Evolutionary conservation across 2,888 invertebrate species (phyloP).

Genomic region (Chalcis sispes): DNA sequence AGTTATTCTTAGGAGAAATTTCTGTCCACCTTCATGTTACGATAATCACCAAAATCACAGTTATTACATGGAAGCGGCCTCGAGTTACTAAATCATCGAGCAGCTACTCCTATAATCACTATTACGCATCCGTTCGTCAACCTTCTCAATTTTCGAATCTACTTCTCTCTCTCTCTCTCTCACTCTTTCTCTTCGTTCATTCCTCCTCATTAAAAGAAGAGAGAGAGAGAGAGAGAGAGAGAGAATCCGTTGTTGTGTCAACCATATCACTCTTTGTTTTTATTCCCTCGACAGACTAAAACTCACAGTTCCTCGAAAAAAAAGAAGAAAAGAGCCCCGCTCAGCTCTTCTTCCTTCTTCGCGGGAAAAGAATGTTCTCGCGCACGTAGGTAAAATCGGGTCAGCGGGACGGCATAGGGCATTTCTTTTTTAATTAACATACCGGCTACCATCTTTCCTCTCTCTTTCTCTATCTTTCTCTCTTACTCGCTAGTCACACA

Average conservation of each 20-base stretch:
- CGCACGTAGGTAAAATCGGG: slow-evolving; percentile 63
- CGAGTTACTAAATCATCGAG: slow-evolving; percentile 23
- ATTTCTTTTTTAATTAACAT: slow-evolving; percentile 56
- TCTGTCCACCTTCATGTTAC: no score
- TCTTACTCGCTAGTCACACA: not conserved
- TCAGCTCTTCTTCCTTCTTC: not conserved
- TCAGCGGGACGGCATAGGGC: slow-evolving; percentile 68
- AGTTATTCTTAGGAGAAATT: slow-evolving; percentile 16
- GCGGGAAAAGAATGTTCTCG: slow-evolving; percentile 46
- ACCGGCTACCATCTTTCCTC: slow-evolving; percentile 36
- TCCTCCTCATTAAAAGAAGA: slow-evolving; percentile 49
- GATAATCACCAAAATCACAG: slow-evolving; percentile 31
- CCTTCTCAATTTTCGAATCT: slow-evolving; percentile 28
- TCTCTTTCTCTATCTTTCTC: not conserved
- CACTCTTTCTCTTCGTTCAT: not conserved
- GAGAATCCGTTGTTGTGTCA: not conserved
- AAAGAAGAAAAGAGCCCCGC: not conserved
- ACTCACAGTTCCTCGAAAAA: slow-evolving; percentile 39
- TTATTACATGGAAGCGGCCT: slow-evolving; percentile 14
- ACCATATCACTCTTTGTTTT: not conserved
- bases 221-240: slow-evolving; percentile 24
- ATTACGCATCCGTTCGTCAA: slow-evolving; percentile 28
- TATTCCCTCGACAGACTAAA: slow-evolving; percentile 3
- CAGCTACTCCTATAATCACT: slow-evolving; percentile 38
- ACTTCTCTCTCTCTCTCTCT: not conserved